These are phyloP conservation scores for Rhysida immarginata DNA, from an alignment of 1,140 invertebrate genomes.

Conservation along the genomic window DNA sequence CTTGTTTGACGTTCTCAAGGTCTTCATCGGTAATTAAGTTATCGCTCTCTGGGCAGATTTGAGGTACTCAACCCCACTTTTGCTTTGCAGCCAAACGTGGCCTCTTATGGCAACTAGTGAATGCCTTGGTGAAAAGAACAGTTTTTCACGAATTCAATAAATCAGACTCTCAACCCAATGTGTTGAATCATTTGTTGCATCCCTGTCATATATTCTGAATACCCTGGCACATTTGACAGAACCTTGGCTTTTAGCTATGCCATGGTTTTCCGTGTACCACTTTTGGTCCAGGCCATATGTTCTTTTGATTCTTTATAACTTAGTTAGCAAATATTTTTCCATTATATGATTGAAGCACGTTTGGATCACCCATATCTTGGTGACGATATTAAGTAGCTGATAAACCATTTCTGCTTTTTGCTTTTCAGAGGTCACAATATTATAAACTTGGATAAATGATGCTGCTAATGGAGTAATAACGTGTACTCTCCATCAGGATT, in stretches of 20 bases:
- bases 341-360: background rate
- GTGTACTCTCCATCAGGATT: slow-evolving; percentile 6
- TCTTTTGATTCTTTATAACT: background rate
- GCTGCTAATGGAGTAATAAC: slow-evolving; percentile 4
- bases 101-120: slow-evolving; percentile 14
- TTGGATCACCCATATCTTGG: background rate
- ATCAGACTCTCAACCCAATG: slow-evolving; percentile 1
- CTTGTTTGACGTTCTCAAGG: background rate
- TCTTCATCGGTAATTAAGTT: slow-evolving; percentile 1
- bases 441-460: slow-evolving; percentile 11
- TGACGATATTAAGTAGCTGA: slow-evolving; percentile 5
- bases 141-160: slow-evolving; percentile 15
- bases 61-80: slow-evolving; percentile 13
- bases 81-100: slow-evolving; percentile 13
- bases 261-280: slow-evolving; percentile 2
- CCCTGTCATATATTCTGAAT: slow-evolving; percentile 26
- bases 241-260: slow-evolving; percentile 5
- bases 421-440: slow-evolving; percentile 7
- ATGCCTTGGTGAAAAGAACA: slow-evolving; percentile 8
- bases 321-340: slow-evolving; percentile 5
- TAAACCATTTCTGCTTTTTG: background rate
- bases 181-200: slow-evolving; percentile 10
- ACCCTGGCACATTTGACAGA: slow-evolving; percentile 13
- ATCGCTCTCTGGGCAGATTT: slow-evolving; percentile 7
- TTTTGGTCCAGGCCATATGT: slow-evolving; percentile 7